Evolutionary conservation across 2,888 invertebrate genomes (phyloP).

Genomic region (Catocala sponsa): DNA sequence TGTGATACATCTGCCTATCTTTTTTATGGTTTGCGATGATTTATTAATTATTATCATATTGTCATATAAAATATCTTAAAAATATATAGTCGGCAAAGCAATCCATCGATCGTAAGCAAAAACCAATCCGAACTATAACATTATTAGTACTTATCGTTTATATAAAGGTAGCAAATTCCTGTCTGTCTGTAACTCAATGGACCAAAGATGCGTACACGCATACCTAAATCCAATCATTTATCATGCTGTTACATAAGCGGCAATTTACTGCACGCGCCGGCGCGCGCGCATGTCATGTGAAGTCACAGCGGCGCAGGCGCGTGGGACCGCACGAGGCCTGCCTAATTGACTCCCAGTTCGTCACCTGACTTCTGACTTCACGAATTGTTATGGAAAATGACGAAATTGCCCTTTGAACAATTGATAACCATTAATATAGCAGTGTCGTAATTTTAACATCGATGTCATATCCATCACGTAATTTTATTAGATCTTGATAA

Average conservation of each 20-base stretch:
- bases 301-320: constrained; percentile 50
- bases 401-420: constrained; percentile 47
- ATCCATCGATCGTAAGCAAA: too few species aligned
- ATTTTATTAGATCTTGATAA: background rate
- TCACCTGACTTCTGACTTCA: constrained; percentile 67
- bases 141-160: too few species aligned
- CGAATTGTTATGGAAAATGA: constrained; percentile 37
- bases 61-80: too few species aligned
- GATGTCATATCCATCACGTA: constrained; percentile 9
- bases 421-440: constrained; percentile 24
- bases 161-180: background rate
- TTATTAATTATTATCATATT: too few species aligned
- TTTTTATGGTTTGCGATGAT: too few species aligned
- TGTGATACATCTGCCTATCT: too few species aligned
- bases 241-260: constrained; percentile 40
- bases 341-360: constrained; percentile 58
- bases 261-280: constrained; percentile 21
- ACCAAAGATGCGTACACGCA: constrained; percentile 8
- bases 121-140: too few species aligned
- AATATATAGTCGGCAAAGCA: too few species aligned
- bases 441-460: constrained; percentile 25
- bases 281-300: constrained; percentile 33
- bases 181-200: constrained; percentile 1
- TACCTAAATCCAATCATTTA: constrained; percentile 10
- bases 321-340: constrained; percentile 54